Percentiles rank a stretch among this genome's conserved stretches.
These are phyloP conservation scores for Bombus sibiricus DNA, from an alignment of 1,140 invertebrate genomes.

Conservation along the genomic window DNA sequence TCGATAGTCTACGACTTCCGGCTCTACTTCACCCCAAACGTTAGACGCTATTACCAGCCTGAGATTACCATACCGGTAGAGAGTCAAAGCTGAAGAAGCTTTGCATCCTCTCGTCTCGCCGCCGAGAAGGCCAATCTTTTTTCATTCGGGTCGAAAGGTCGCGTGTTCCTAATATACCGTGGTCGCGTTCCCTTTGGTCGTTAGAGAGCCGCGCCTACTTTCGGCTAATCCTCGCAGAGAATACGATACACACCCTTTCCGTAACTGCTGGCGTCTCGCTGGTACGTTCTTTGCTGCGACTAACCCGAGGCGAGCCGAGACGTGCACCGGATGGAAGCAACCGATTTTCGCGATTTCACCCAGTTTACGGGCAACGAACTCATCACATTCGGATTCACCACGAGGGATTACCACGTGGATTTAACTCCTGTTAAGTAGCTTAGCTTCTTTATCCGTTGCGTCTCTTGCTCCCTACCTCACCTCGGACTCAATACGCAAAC, in stretches of 20 bases:
- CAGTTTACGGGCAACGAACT: constrained; percentile 59
- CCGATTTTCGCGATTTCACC: neutral
- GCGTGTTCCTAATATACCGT: constrained; percentile 32
- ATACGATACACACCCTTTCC: constrained; percentile 10
- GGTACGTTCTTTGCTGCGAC: neutral
- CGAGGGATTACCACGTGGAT: constrained; percentile 62
- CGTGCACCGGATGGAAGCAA: neutral
- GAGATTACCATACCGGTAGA: neutral
- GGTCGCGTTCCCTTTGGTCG: neutral
- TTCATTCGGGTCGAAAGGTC: neutral
- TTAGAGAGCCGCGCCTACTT: constrained; percentile 13
- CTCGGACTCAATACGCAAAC: constrained; percentile 9
- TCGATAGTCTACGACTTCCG: neutral
- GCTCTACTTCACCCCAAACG: neutral
- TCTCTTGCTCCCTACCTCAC: no score
- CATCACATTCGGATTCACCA: constrained; percentile 49
- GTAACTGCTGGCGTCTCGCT: neutral
- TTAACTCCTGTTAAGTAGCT: constrained; percentile 63
- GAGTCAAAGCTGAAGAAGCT: neutral
- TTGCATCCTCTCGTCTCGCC: neutral
- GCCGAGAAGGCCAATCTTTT: constrained; percentile 32
- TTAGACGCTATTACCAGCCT: neutral
- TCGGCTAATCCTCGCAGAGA: neutral
- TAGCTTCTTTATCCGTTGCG: constrained; percentile 46
- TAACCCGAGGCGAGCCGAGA: neutral